These are phyloP conservation scores for Heliocidaris erythrogramma DNA, from an alignment of 35 echinoderm and acorn worm genomes.

Conservation along the genomic window DNA sequence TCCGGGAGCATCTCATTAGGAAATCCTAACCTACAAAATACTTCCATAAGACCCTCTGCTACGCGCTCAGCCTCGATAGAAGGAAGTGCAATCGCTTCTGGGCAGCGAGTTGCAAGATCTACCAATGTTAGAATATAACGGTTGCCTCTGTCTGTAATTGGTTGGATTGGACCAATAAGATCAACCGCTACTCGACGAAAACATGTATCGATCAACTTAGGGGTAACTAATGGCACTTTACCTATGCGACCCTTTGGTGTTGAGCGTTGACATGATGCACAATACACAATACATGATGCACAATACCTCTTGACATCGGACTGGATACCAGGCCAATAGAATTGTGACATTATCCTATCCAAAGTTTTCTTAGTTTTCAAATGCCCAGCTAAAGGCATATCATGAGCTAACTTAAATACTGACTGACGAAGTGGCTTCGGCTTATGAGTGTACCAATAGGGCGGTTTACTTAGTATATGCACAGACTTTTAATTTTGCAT, in stretches of 20 bases:
- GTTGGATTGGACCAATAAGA: constrained; percentile 54
- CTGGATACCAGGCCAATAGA: too few relatives aligned
- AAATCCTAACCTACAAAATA: constrained; percentile 51
- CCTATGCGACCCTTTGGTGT: constrained; percentile 32
- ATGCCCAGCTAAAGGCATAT: too few relatives aligned
- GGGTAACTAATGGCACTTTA: constrained; percentile 57
- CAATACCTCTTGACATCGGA: constrained; percentile 54
- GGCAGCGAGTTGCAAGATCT: constrained; percentile 66
- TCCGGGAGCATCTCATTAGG: constrained; percentile 43
- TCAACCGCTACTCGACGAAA: constrained; percentile 65
- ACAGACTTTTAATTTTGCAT: too few relatives aligned
- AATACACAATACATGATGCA: too few relatives aligned
- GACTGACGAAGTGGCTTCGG: too few relatives aligned
- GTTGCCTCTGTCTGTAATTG: constrained; percentile 53
- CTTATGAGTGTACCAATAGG: too few relatives aligned
- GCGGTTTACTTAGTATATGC: too few relatives aligned
- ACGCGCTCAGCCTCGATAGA: constrained; percentile 59
- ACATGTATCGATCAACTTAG: constrained; percentile 54
- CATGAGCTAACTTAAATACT: too few relatives aligned
- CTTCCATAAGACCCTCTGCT: constrained; percentile 48
- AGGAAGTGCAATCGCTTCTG: constrained; percentile 59
- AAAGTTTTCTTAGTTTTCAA: too few relatives aligned
- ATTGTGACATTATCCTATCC: too few relatives aligned
- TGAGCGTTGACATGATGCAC: constrained; percentile 55
- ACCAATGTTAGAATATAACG: constrained; percentile 64